These are phyloP conservation scores for Glossosoma conforme DNA, from an alignment of 1,140 invertebrate species.

Conservation along the genomic window DNA sequence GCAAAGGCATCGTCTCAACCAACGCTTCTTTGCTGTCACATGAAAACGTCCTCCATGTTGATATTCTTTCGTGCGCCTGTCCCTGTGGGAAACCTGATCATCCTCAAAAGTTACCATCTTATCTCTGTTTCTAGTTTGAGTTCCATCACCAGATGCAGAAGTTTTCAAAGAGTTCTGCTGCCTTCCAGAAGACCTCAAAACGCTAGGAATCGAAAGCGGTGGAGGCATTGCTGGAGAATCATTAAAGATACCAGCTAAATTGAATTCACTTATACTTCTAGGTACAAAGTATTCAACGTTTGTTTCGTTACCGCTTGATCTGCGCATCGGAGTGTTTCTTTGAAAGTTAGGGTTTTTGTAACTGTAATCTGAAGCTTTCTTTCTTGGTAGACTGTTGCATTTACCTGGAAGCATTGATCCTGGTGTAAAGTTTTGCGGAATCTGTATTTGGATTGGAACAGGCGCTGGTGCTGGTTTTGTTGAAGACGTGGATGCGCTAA, in stretches of 20 bases:
- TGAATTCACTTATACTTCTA: constrained; percentile 74
- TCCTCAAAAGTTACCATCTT: constrained; percentile 82
- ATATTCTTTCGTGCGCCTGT: constrained; percentile 28
- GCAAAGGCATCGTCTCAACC: constrained; percentile 27
- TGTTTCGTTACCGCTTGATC: constrained; percentile 59
- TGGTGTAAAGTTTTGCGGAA: constrained; percentile 41
- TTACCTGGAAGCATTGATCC: constrained; percentile 49
- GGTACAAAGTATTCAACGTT: constrained; percentile 78
- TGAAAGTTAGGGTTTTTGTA: constrained; percentile 52
- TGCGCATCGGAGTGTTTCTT: constrained; percentile 57
- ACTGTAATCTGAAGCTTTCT: constrained; percentile 45
- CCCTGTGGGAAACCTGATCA: constrained; percentile 51
- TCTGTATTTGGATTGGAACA: constrained; percentile 45
- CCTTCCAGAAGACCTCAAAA: constrained; percentile 32
- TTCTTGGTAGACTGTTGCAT: constrained; percentile 59
- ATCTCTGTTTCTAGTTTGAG: constrained; percentile 49
- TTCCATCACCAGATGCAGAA: constrained; percentile 35
- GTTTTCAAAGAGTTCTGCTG: constrained; percentile 29
- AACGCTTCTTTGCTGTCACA: constrained; percentile 37
- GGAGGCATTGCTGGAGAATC: constrained; percentile 51
- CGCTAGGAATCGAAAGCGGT: constrained; percentile 34
- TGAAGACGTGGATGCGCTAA: constrained; percentile 33
- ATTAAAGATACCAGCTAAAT: constrained; percentile 58
- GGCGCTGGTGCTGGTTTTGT: constrained; percentile 37
- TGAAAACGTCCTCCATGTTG: constrained; percentile 44